phyloP scores from a whole-genome alignment of 2,113 vertebrate genomes.

The Odontesthes bonariensis region DNA sequence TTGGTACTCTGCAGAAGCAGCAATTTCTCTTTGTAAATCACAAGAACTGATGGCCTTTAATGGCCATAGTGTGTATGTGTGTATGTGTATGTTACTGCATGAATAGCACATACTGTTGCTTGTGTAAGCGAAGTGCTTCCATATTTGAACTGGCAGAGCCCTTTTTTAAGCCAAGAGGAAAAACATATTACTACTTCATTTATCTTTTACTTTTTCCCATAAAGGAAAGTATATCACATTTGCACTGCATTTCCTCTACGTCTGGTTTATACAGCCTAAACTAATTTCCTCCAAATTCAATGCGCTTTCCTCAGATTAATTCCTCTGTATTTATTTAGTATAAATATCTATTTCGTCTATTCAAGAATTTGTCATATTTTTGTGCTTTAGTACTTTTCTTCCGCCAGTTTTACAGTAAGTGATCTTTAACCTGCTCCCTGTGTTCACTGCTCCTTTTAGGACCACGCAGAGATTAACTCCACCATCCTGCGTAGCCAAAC shows the following conservation, averaged over 20 bases:
- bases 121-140: not conserved
- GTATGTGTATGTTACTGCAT: not conserved
- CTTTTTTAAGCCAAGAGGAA: constrained; percentile 11
- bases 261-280: not conserved
- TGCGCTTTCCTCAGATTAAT: not conserved
- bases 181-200: not conserved
- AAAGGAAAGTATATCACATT: not conserved
- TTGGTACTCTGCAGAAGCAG: constrained; percentile 31
- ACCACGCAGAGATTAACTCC: constrained; percentile 95
- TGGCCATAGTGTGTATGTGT: constrained; percentile 3
- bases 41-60: constrained; percentile 40
- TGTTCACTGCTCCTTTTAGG: constrained; percentile 79
- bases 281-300: not conserved
- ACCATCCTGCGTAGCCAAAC: constrained; percentile 95
- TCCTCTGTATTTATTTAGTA: not conserved
- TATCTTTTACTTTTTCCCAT: not conserved
- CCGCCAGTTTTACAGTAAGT: constrained; percentile 4
- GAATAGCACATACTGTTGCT: not conserved
- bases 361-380: not conserved
- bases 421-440: constrained; percentile 27
- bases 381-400: not conserved
- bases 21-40: constrained; percentile 35
- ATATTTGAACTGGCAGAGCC: constrained; percentile 7
- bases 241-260: constrained; percentile 19
- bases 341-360: constrained; percentile 8